Base-by-base conservation (phyloP, 2,797 vertebrate species). In the Helarctos malayanus region DNA sequence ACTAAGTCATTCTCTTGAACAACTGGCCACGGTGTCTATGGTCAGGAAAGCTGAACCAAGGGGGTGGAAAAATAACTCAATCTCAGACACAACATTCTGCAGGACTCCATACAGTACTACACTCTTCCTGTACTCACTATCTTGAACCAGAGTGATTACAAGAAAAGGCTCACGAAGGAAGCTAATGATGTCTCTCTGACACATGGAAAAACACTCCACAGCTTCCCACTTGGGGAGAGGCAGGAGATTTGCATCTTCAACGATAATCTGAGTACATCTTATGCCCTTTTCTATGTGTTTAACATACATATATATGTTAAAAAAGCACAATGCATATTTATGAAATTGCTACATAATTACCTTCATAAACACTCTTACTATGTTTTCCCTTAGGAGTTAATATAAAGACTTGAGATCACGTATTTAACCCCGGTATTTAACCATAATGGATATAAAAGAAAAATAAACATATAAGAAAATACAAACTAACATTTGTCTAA, bases 141-240 rank as follows among this genome's bases (percentile, higher is more conserved):
- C 63, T 73, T 10, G 23, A 75, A 86, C 61, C 41, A 47, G 56
- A 91, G 52, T 2, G 2, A 63, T 11, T 5, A 47, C 94, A 27
- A 47, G 21, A 13, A 92, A 35, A 88, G 87, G 84, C 68, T 86
- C 73, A 85, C 92, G 94, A 97, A 97, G 93, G 92, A 78, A 89
- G 61, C 95, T 41, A 94, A 9, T 95, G 93, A 95, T 81, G 86
- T 32, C 82, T 85, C 65, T 92, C 57, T 45, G 21, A 86, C 59
- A 82, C 95, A 73, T 41, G 86, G 81, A 85, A 97, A 97, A 97
- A 57, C 32, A 85, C 79, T 80, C 59, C 49, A 81, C 47, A 68
- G 76, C 75, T 78, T 96, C 61, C 54, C 25, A 13, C 85, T 56
- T 56, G 10, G 86, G 25, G 41, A 90, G 49, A 38, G 47, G 32